Percentiles rank a stretch among this genome's conserved stretches.
Conservation (phyloP, 2,113 vertebrate species). For the Megaleporinus macrocephalus region DNA sequence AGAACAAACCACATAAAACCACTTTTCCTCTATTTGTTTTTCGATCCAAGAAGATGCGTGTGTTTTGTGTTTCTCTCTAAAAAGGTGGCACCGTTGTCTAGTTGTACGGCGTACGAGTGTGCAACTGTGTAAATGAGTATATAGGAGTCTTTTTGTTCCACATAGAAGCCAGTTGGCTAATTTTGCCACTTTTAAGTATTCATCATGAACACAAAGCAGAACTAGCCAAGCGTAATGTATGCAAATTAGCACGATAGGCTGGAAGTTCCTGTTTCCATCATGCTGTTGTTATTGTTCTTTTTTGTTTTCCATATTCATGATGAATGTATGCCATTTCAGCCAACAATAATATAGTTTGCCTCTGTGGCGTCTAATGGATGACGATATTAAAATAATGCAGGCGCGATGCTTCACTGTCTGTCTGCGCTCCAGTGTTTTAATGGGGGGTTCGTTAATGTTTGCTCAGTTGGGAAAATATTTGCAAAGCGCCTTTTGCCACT, state of each 20-base stretch:
- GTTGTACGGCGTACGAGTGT: not conserved
- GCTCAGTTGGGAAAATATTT: not conserved
- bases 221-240: constrained; percentile 33
- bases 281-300: not conserved
- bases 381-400: not conserved
- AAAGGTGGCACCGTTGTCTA: not conserved
- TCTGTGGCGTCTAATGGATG: not conserved
- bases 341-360: not conserved
- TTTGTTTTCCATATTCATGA: constrained; percentile 24
- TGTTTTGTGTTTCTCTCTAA: no score
- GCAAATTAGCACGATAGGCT: constrained; percentile 35
- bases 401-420: constrained; percentile 1
- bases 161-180: constrained; percentile 38
- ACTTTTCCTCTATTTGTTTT: no score
- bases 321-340: constrained; percentile 8
- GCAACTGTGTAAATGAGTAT: constrained; percentile 31
- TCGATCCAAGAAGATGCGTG: no score
- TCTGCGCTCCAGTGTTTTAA: constrained; percentile 12
- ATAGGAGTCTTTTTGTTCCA: constrained; percentile 4
- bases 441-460: constrained; percentile 7
- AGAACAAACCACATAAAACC: no score
- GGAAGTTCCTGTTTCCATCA: not conserved
- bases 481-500: not conserved
- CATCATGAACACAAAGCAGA: constrained; percentile 41
- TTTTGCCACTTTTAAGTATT: constrained; percentile 30